Percentiles rank a stretch among this genome's conserved stretches.
Conservation (phyloP, 2,113 vertebrate species). For the Coregonus clupeaformis region DNA sequence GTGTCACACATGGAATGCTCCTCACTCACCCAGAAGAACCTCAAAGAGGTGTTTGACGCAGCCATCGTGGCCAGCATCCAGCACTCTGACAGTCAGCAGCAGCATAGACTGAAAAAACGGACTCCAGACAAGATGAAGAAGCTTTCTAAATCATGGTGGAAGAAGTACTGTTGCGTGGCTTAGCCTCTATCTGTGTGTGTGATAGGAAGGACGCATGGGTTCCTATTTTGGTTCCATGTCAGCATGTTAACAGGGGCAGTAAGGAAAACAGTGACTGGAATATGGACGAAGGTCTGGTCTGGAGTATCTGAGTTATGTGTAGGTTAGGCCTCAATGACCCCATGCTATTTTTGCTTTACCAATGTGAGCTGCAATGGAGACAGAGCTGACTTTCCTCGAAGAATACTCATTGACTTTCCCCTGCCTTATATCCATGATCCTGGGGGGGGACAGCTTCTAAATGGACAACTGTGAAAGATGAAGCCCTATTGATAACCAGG, state of each 20-base stretch:
- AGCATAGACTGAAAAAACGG: slow-evolving; percentile 79
- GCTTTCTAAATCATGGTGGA: slow-evolving; percentile 97
- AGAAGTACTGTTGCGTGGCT: slow-evolving; percentile 91
- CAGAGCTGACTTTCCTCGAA: not conserved
- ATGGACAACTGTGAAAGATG: slow-evolving; percentile 2
- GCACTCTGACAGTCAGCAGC: slow-evolving; percentile 77
- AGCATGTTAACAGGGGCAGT: not conserved
- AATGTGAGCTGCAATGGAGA: not conserved
- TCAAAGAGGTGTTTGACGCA: slow-evolving; percentile 95
- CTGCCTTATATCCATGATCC: not conserved
- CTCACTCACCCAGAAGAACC: slow-evolving; percentile 94
- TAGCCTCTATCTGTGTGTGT: slow-evolving; percentile 54
- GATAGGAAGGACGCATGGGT: not conserved
- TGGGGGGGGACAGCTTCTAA: not conserved
- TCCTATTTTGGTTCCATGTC: not conserved
- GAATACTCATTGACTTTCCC: not conserved
- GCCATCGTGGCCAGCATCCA: slow-evolving; percentile 91
- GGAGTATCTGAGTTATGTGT: too few species aligned
- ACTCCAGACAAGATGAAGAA: slow-evolving; percentile 92
- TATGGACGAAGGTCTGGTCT: not conserved
- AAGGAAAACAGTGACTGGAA: not conserved
- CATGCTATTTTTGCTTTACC: not conserved
- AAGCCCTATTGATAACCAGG: not conserved
- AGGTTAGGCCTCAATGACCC: not conserved
- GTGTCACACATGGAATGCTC: slow-evolving; percentile 90